Evolutionary conservation across 1,140 invertebrate species (phyloP).

Genomic region (Hyphantria cunea): DNA sequence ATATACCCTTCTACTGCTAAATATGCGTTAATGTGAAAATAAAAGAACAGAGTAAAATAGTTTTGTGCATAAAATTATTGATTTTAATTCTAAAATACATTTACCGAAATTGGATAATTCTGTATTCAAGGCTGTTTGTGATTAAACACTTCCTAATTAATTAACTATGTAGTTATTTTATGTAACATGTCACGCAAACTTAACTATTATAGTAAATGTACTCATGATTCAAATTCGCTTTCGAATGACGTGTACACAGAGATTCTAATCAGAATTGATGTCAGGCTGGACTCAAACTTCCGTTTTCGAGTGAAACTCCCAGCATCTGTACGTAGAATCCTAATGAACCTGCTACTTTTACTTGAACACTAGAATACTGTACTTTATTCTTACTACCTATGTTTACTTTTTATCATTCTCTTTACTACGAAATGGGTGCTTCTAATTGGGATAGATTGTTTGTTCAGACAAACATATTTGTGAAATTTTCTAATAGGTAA

Average conservation of each 20-base stretch:
- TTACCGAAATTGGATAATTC: too few species aligned
- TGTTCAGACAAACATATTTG: too few species aligned
- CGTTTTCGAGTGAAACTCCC: slow-evolving; percentile 13
- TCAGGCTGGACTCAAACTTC: slow-evolving; percentile 21
- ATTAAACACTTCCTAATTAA: not conserved
- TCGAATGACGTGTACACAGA: not conserved
- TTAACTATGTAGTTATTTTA: not conserved
- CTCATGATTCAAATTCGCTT: not conserved
- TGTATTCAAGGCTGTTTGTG: too few species aligned
- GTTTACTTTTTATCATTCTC: too few species aligned
- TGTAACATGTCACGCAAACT: not conserved
- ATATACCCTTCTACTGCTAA: too few species aligned
- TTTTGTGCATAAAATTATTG: too few species aligned
- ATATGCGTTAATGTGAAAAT: too few species aligned
- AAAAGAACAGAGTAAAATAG: too few species aligned
- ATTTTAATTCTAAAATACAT: too few species aligned
- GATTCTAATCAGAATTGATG: slow-evolving; percentile 26
- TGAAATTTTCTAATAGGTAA: too few species aligned
- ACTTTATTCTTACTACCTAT: not conserved
- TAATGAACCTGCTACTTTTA: slow-evolving; percentile 21
- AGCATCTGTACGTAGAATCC: slow-evolving; percentile 18
- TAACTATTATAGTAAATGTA: not conserved
- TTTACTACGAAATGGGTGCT: too few species aligned
- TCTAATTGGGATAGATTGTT: too few species aligned
- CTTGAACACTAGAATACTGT: not conserved